Evolutionary conservation across 2,888 invertebrate species (phyloP).

Genomic region (Zootermopsis nevadensis): DNA sequence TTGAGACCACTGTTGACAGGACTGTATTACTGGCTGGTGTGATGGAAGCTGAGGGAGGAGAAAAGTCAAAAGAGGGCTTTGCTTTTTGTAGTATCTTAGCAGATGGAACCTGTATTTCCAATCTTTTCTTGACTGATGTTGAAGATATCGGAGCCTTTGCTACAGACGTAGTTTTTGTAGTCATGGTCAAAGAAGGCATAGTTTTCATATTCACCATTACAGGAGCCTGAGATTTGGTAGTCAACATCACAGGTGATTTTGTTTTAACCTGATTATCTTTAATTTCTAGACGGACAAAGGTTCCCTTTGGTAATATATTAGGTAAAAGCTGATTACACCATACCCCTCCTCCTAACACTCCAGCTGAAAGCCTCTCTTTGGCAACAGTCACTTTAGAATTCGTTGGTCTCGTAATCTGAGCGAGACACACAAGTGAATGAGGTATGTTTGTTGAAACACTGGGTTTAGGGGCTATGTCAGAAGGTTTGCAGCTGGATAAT

Average conservation of each 20-base stretch:
- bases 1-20: not conserved
- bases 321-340: conserved; percentile 9
- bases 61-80: not conserved
- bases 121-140: no score
- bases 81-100: not conserved
- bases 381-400: not conserved
- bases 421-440: conserved; percentile 2
- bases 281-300: conserved; percentile 4
- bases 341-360: not conserved
- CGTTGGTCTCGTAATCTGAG: conserved; percentile 11
- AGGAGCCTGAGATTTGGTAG: not conserved
- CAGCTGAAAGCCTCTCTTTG: not conserved
- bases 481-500: not conserved
- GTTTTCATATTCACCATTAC: not conserved
- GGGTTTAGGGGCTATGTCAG: not conserved
- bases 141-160: not conserved
- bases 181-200: not conserved
- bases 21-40: not conserved
- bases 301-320: not conserved
- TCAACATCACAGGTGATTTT: not conserved
- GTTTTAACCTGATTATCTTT: conserved; percentile 15
- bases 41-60: not conserved
- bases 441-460: not conserved
- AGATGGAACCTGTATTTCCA: not conserved
- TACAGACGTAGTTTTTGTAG: not conserved